Conservation (phyloP, 30 jellyfish, hydroid and myxozoan species). For the Aurelia aurita region DNA sequence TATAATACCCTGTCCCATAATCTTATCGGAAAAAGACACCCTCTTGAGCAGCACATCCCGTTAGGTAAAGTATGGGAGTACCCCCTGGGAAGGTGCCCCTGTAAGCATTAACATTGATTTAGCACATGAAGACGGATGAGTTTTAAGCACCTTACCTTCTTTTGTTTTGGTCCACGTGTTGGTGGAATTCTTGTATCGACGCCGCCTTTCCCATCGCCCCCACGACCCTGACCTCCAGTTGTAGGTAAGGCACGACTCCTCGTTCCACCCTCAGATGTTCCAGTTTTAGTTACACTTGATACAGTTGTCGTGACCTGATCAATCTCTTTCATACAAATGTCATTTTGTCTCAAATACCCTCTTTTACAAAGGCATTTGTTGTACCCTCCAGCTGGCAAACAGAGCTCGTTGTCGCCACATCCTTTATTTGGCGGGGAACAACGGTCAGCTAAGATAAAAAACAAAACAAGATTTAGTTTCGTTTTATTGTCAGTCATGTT, state of each 20-base stretch:
- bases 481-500: too few species aligned
- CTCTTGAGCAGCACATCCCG: too few species aligned
- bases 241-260: background rate
- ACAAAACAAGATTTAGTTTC: background rate
- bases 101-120: too few species aligned
- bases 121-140: too few species aligned
- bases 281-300: constrained; percentile 6
- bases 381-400: constrained; percentile 70
- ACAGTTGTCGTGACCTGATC: background rate
- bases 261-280: background rate
- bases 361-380: constrained; percentile 58
- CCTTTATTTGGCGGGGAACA: constrained; percentile 68
- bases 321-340: background rate
- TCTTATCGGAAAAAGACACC: too few species aligned
- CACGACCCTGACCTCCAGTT: constrained; percentile 41
- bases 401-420: constrained; percentile 65
- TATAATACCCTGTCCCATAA: too few species aligned
- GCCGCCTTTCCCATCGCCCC: constrained; percentile 57
- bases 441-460: constrained; percentile 55
- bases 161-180: background rate
- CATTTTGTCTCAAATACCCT: constrained; percentile 47
- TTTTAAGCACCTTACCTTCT: too few species aligned
- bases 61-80: too few species aligned
- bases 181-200: constrained; percentile 21
- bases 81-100: too few species aligned